Percentiles rank a stretch among this genome's conserved stretches.
phyloP scores from a whole-genome alignment of 2,113 vertebrate genomes.

The Alouatta palliata region DNA sequence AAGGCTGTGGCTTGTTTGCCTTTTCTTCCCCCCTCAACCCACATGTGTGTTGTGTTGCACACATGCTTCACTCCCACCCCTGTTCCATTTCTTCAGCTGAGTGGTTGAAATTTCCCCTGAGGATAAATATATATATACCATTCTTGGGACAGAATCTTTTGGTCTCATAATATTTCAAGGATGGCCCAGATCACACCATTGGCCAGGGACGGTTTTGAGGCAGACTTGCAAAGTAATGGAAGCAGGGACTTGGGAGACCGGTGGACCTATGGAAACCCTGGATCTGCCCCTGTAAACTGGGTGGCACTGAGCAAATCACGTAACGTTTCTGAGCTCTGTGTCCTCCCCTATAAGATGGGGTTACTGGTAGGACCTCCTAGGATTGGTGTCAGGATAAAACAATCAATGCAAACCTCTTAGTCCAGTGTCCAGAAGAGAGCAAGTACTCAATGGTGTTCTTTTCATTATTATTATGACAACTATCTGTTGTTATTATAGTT shows the following conservation, averaged over 20 bases:
- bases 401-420: not conserved
- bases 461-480: not conserved
- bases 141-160: not conserved
- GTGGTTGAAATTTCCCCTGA: not conserved
- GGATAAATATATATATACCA: not conserved
- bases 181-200: not conserved
- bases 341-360: not conserved
- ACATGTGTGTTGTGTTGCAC: rapidly evolving
- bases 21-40: not conserved
- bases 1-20: not conserved
- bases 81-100: not conserved
- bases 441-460: not conserved
- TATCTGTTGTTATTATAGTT: not conserved
- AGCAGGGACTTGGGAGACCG: not conserved
- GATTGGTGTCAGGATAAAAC: not conserved
- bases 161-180: not conserved
- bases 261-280: not conserved
- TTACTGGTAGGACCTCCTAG: not conserved
- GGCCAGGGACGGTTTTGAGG: no score
- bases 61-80: not conserved
- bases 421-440: no score
- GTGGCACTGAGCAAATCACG: not conserved
- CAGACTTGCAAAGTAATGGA: not conserved
- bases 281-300: not conserved
- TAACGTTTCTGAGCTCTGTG: not conserved